These are phyloP conservation scores for Apocrypta bakeri DNA, from an alignment of 1,140 invertebrate genomes.

Conservation along the genomic window DNA sequence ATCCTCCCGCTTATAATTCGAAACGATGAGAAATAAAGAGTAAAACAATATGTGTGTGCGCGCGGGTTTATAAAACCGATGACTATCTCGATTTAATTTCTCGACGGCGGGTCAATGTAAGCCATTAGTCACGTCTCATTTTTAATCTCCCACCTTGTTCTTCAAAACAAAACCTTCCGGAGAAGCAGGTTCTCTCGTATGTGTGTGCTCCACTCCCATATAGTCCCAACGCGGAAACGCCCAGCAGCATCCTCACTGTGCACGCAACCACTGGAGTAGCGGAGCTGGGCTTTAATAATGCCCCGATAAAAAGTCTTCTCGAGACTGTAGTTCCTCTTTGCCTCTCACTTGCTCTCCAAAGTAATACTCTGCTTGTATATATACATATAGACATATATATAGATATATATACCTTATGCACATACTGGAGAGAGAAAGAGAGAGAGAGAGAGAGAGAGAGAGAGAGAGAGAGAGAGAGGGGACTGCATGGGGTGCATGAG, in stretches of 20 bases:
- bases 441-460: conserved; percentile 15
- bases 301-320: background rate
- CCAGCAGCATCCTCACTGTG: background rate
- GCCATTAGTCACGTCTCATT: background rate
- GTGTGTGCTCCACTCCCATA: too few relatives aligned
- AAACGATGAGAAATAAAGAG: background rate
- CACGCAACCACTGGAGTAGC: background rate
- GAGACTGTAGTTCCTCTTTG: background rate
- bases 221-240: background rate
- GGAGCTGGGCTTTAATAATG: background rate
- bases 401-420: too few relatives aligned
- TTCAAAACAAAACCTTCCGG: background rate
- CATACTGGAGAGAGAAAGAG: background rate
- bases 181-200: background rate
- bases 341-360: too few relatives aligned
- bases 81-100: background rate
- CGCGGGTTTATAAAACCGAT: background rate
- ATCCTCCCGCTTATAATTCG: background rate
- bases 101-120: background rate
- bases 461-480: conserved; percentile 3
- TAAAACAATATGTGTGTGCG: background rate
- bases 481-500: background rate
- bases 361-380: too few relatives aligned
- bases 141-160: background rate
- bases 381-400: too few relatives aligned